A percentile compares a stretch with the other conserved stretches of the same genome.
phyloP scores from a whole-genome alignment of 35 echinoderm and acorn worm genomes.

The Lytechinus pictus region DNA sequence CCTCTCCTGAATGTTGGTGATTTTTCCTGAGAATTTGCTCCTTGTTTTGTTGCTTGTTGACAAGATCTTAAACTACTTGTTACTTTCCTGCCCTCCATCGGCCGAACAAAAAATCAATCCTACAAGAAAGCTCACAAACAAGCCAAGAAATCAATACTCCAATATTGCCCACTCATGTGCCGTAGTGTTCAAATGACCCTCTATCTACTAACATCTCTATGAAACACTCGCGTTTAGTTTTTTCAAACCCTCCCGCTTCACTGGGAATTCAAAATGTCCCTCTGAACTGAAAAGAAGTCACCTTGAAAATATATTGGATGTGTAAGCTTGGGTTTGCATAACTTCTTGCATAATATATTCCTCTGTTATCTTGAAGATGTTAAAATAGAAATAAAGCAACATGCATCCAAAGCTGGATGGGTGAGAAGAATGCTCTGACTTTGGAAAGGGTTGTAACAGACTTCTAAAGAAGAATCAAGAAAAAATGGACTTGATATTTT shows the following conservation, averaged over 20 bases:
- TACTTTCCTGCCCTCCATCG: not conserved
- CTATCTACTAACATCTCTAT: not conserved
- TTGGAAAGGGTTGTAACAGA: not conserved
- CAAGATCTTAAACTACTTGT: conserved; percentile 6
- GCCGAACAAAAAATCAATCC: conserved; percentile 37
- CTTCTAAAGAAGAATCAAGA: not conserved
- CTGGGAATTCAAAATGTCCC: conserved; percentile 4
- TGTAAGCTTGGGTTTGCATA: not conserved
- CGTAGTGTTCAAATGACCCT: not conserved
- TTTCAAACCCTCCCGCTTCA: not conserved
- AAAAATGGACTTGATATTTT: too few species aligned
- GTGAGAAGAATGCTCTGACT: not conserved
- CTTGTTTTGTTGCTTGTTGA: not conserved
- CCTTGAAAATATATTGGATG: not conserved
- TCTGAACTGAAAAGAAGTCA: not conserved
- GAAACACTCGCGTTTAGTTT: not conserved
- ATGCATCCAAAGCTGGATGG: not conserved
- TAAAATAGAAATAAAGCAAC: not conserved
- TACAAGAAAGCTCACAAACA: conserved; percentile 12
- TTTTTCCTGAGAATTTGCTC: not conserved
- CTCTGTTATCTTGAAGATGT: not conserved
- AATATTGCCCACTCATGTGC: conserved; percentile 25
- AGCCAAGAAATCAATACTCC: conserved; percentile 4
- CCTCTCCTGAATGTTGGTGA: not conserved
- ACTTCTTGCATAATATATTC: not conserved